A percentile compares a stretch with the other conserved stretches of the same genome.
phyloP scores from a whole-genome alignment of 2,888 invertebrate genomes.

The Coecobrya sp. region DNA sequence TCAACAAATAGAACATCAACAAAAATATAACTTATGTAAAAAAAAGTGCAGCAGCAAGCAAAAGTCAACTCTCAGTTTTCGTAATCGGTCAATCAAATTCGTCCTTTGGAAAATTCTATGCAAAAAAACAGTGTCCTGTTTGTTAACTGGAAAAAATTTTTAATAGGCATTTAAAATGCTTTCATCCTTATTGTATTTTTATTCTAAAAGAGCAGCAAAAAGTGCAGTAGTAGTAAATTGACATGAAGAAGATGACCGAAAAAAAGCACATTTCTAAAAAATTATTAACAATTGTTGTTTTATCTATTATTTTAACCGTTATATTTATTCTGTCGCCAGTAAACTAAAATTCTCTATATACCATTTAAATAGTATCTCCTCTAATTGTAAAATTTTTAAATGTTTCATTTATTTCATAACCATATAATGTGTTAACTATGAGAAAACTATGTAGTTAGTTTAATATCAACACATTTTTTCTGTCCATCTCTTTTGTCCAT shows the following conservation, averaged over 20 bases:
- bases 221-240: constrained; percentile 64
- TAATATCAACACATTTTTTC: neutral
- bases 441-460: neutral
- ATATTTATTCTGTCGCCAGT: neutral
- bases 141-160: neutral
- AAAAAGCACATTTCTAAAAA: neutral
- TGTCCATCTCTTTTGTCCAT: constrained; percentile 17
- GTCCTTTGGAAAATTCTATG: constrained; percentile 19
- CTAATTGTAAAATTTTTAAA: neutral
- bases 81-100: constrained; percentile 46
- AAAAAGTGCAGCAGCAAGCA: constrained; percentile 67
- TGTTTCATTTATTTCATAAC: neutral
- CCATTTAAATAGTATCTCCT: too few relatives aligned
- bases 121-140: neutral
- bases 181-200: neutral
- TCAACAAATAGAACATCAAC: constrained; percentile 13
- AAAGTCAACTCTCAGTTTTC: constrained; percentile 61
- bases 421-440: neutral
- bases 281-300: neutral
- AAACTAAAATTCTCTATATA: neutral
- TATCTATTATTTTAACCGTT: neutral
- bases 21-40: constrained; percentile 1
- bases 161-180: neutral
- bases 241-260: constrained; percentile 26
- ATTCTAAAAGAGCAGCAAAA: neutral